These are phyloP conservation scores for Drosophila lowei DNA, from an alignment of 1,140 invertebrate genomes.

Conservation along the genomic window DNA sequence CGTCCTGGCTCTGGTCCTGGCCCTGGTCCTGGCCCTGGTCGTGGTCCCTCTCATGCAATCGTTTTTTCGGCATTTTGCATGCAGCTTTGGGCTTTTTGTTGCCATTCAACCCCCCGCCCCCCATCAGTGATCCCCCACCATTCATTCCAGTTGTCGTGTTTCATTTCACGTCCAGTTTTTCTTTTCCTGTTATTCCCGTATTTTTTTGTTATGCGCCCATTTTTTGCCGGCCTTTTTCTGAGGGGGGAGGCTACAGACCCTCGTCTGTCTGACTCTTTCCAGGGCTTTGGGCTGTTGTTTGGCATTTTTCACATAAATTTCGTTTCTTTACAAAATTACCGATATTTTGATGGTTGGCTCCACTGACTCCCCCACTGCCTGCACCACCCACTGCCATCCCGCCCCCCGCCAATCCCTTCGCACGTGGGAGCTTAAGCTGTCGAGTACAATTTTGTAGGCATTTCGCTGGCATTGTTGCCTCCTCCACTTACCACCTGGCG, in stretches of 20 bases:
- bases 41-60: conserved; percentile 4
- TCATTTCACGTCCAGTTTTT: conserved; percentile 21
- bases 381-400: not conserved
- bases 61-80: conserved; percentile 61
- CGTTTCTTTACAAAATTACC: conserved; percentile 73
- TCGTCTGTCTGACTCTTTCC: conserved; percentile 72
- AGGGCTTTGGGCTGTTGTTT: conserved; percentile 20
- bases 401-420: not conserved
- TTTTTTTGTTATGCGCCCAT: conserved; percentile 30
- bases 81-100: conserved; percentile 30
- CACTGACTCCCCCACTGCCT: not conserved
- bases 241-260: conserved; percentile 4
- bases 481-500: conserved; percentile 6
- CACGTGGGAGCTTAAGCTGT: conserved; percentile 40
- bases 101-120: not conserved
- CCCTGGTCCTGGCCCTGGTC: no score
- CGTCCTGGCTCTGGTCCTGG: not conserved
- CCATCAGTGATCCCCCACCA: not conserved
- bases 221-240: conserved; percentile 20
- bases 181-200: conserved; percentile 2
- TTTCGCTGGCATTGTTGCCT: conserved; percentile 6
- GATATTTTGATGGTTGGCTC: conserved; percentile 44
- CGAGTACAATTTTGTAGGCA: conserved; percentile 56
- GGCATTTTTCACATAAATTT: conserved; percentile 68
- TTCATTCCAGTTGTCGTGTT: conserved; percentile 27